Percentiles rank a stretch among this genome's conserved stretches.
These are phyloP conservation scores for Tragelaphus oryx DNA, from an alignment of 2,797 vertebrate genomes.

Conservation along the genomic window DNA sequence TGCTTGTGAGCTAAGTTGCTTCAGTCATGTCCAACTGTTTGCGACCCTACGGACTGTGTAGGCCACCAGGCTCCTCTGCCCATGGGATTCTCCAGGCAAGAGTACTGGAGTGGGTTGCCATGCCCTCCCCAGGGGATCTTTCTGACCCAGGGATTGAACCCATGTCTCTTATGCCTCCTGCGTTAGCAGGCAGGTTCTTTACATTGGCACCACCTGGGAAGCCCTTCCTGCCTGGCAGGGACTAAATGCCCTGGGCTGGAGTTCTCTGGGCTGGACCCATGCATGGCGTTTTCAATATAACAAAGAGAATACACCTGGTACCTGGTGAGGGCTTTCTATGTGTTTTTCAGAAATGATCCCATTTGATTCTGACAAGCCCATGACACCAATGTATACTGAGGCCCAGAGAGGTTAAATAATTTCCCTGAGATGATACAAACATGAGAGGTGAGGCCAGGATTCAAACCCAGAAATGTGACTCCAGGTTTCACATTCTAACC, in stretches of 20 bases:
- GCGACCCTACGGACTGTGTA: neutral
- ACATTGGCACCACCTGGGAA: neutral
- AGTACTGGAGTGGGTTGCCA: neutral
- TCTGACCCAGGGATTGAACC: neutral
- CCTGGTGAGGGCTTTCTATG: neutral
- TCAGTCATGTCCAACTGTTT: neutral
- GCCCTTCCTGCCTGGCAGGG: neutral
- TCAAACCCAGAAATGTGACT: neutral
- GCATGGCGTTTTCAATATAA: neutral
- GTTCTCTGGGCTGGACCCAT: neutral
- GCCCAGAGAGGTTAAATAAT: neutral
- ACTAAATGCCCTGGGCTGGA: neutral
- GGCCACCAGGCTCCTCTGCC: neutral
- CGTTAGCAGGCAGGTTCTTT: neutral
- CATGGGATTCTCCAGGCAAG: neutral
- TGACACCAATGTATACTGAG: neutral
- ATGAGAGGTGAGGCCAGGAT: neutral
- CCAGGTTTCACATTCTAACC: neutral
- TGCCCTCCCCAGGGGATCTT: neutral
- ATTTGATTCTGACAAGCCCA: neutral
- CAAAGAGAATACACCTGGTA: neutral
- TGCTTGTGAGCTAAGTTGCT: fast-evolving
- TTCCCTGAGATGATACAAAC: neutral
- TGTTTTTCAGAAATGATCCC: neutral
- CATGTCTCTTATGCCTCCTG: neutral